These are phyloP conservation scores for Falco berigora DNA, from an alignment of 2,797 vertebrate genomes.

Conservation along the genomic window DNA sequence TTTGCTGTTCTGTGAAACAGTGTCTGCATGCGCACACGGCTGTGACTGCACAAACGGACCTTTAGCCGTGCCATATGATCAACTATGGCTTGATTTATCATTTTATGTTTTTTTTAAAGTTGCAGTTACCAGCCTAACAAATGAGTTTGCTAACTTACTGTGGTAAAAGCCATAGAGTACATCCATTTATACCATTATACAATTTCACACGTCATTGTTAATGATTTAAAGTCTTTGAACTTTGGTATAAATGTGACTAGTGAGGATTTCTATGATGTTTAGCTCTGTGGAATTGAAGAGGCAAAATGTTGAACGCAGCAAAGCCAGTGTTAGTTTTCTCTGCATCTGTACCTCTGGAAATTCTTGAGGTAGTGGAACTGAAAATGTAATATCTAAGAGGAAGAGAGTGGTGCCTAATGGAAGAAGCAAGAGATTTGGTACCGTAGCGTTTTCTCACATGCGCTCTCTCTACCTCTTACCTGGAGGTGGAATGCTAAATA, in stretches of 20 bases:
- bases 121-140: not conserved
- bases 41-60: not conserved
- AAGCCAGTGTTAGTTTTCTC: not conserved
- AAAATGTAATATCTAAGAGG: not conserved
- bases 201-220: not conserved
- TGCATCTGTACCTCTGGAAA: not conserved
- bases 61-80: not conserved
- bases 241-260: not conserved
- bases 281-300: not conserved
- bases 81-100: accelerated
- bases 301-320: not conserved
- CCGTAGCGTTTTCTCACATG: not conserved
- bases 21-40: accelerated
- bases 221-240: not conserved
- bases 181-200: not conserved
- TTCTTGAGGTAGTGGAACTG: not conserved
- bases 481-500: not conserved
- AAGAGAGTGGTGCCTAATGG: not conserved
- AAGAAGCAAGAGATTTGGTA: not conserved
- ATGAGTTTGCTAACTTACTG: not conserved
- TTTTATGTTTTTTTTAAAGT: not conserved
- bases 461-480: not conserved
- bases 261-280: not conserved
- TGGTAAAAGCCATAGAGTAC: not conserved
- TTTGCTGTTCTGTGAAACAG: not conserved